Evolutionary conservation across 2,797 vertebrate species (phyloP).

Genomic region (Sebastes hopkinsi): DNA sequence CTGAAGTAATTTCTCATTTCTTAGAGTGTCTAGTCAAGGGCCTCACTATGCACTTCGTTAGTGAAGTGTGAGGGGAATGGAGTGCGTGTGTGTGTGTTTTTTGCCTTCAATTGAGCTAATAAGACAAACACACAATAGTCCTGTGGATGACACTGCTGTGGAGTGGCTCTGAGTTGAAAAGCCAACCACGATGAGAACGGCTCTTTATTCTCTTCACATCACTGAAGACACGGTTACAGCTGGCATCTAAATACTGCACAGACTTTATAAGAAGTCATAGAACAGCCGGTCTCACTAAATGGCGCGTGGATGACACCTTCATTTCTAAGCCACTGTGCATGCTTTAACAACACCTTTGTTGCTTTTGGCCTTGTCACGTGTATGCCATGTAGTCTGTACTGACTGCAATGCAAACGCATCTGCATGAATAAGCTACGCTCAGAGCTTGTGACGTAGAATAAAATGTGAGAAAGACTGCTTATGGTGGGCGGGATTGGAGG

Average conservation of each 20-base stretch:
- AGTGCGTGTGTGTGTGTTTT: neutral
- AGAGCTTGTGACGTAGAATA: too few relatives aligned
- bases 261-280: neutral
- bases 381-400: too few relatives aligned
- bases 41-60: neutral
- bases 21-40: constrained; percentile 41
- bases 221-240: neutral
- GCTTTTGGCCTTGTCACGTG: too few relatives aligned
- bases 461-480: too few relatives aligned
- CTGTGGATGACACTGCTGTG: neutral
- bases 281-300: neutral
- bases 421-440: too few relatives aligned
- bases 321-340: too few relatives aligned
- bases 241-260: neutral
- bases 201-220: neutral
- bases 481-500: too few relatives aligned
- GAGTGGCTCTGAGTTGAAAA: neutral
- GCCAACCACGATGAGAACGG: neutral
- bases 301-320: neutral
- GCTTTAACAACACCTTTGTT: too few relatives aligned
- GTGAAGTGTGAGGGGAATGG: constrained; percentile 4
- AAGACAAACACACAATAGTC: constrained; percentile 3
- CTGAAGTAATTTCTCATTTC: constrained; percentile 37
- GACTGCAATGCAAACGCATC: too few relatives aligned
- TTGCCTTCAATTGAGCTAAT: neutral